These are phyloP conservation scores for Ptychoptera albimana DNA, from an alignment of 2,888 invertebrate species.

Conservation along the genomic window DNA sequence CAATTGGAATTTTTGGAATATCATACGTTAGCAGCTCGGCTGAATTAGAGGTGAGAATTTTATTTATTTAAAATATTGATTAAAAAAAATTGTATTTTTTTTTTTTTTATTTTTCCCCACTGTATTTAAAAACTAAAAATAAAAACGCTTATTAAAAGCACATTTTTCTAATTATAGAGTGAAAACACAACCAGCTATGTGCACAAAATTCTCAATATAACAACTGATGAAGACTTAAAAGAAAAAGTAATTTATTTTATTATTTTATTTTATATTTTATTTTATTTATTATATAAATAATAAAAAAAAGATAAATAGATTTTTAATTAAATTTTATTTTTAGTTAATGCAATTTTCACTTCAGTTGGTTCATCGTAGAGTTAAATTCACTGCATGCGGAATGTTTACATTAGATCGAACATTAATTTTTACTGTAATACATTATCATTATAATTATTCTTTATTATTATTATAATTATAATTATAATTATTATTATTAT, in stretches of 20 bases:
- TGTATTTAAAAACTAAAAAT: no score
- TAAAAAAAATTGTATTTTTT: no score
- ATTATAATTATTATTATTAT: no score
- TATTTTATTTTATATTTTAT: no score
- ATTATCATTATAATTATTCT: background rate
- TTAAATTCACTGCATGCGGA: conserved; percentile 27
- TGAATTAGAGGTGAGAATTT: conserved; percentile 17
- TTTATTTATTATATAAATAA: no score
- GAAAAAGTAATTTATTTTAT: conserved; percentile 16
- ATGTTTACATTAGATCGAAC: conserved; percentile 28
- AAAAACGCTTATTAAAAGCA: no score
- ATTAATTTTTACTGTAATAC: conserved; percentile 26
- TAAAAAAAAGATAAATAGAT: no score
- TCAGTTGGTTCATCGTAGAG: conserved; percentile 24
- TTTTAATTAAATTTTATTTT: background rate
- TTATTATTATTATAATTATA: no score
- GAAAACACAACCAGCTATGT: conserved; percentile 19
- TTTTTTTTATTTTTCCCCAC: no score
- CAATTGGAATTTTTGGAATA: conserved; percentile 22
- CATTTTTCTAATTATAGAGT: conserved; percentile 14
- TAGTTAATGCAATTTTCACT: conserved; percentile 21
- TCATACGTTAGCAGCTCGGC: conserved; percentile 24
- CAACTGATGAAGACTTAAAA: conserved; percentile 20
- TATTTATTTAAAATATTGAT: background rate
- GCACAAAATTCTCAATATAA: conserved; percentile 24